Percentiles rank a stretch among this genome's conserved stretches.
Conservation (phyloP, 2,797 vertebrate species). For the Pyrocephalus nanus region DNA sequence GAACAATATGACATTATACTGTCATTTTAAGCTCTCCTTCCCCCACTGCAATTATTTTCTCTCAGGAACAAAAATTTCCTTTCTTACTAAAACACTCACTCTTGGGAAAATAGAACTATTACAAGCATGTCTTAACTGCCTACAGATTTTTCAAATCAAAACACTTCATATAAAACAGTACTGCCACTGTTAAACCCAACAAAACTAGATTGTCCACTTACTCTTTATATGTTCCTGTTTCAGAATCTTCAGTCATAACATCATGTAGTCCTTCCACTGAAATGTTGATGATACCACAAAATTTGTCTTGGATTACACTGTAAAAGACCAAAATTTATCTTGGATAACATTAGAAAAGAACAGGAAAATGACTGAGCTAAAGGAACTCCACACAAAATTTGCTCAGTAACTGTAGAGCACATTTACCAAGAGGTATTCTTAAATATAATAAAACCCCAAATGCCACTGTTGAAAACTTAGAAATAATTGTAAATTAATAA, state of each 20-base stretch:
- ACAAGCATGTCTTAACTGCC: neutral
- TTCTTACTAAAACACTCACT: neutral
- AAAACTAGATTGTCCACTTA: constrained; percentile 76
- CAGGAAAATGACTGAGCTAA: constrained; percentile 45
- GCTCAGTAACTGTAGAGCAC: neutral
- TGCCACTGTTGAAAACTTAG: neutral
- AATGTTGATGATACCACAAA: constrained; percentile 96
- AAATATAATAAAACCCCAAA: neutral
- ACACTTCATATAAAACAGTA: neutral
- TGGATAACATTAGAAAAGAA: constrained; percentile 84
- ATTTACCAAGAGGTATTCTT: neutral
- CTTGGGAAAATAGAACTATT: neutral
- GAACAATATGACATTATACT: neutral
- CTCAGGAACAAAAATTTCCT: neutral
- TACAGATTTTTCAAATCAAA: neutral
- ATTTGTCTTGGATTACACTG: constrained; percentile 97
- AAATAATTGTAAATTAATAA: neutral
- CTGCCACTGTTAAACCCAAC: neutral
- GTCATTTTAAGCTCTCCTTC: neutral
- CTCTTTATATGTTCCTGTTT: constrained; percentile 94
- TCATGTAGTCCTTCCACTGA: constrained; percentile 94
- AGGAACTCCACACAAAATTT: constrained; percentile 36
- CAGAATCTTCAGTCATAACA: constrained; percentile 95
- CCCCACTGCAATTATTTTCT: neutral
- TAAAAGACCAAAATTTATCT: constrained; percentile 87